Conservation (phyloP, 2,888 invertebrate genomes). For the Antitype chi region DNA sequence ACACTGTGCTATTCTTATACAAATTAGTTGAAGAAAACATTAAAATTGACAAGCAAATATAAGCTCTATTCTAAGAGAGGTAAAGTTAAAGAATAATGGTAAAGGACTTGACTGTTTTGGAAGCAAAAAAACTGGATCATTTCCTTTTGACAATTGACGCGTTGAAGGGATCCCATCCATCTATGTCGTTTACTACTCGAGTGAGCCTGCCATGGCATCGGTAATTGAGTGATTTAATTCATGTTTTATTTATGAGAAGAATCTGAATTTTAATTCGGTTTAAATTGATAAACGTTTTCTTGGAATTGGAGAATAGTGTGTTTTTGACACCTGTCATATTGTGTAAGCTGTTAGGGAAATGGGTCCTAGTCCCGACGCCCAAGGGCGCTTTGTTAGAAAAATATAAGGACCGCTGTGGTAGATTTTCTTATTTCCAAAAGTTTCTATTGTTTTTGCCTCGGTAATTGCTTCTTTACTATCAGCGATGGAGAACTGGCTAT, state of each 20-base stretch:
- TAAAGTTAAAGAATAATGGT: slow-evolving; percentile 52
- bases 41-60: slow-evolving; percentile 46
- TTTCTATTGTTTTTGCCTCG: slow-evolving; percentile 30
- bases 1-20: slow-evolving; percentile 72
- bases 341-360: slow-evolving; percentile 39
- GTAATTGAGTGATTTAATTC: slow-evolving; percentile 70
- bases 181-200: slow-evolving; percentile 69
- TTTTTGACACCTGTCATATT: slow-evolving; percentile 58
- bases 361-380: slow-evolving; percentile 8
- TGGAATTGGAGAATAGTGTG: slow-evolving; percentile 47
- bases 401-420: slow-evolving; percentile 17
- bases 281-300: slow-evolving; percentile 59
- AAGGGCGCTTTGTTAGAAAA: slow-evolving; percentile 33
- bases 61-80: slow-evolving; percentile 31
- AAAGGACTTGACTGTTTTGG: slow-evolving; percentile 45
- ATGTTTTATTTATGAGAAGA: slow-evolving; percentile 66
- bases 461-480: slow-evolving; percentile 2
- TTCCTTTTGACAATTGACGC: slow-evolving; percentile 79
- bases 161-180: slow-evolving; percentile 76
- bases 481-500: not conserved
- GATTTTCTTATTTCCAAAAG: slow-evolving; percentile 12
- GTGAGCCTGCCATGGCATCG: slow-evolving; percentile 51
- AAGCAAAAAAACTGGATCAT: slow-evolving; percentile 77
- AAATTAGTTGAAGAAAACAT: slow-evolving; percentile 72
- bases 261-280: slow-evolving; percentile 63